Conservation (phyloP, 2,888 invertebrate genomes). For the Pseudoips prasinana region DNA sequence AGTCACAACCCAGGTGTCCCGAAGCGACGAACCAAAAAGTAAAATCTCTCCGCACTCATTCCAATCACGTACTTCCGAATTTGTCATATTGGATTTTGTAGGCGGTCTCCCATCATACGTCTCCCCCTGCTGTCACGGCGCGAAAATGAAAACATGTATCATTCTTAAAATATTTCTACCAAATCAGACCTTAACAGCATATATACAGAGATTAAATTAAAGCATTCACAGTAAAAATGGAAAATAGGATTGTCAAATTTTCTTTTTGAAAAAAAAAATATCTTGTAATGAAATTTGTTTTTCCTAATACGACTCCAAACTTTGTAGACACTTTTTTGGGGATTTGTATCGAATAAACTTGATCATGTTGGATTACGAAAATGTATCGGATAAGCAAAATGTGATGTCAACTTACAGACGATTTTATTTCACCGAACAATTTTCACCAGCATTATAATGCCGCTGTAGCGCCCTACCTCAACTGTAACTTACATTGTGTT, state of each 20-base stretch:
- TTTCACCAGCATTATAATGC: no score
- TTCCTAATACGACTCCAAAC: conserved; percentile 39
- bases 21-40: conserved; percentile 57
- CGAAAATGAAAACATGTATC: conserved; percentile 78
- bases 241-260: conserved; percentile 37
- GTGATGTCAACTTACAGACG: no score
- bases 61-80: conserved; percentile 80
- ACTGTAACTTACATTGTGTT: background rate
- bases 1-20: conserved; percentile 51
- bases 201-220: conserved; percentile 30
- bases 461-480: conserved; percentile 1
- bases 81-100: conserved; percentile 81
- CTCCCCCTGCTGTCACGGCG: conserved; percentile 70
- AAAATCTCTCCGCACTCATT: conserved; percentile 66
- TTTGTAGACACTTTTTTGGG: conserved; percentile 24
- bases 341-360: conserved; percentile 29
- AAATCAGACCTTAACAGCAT: conserved; percentile 41
- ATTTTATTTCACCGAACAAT: no score
- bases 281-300: conserved; percentile 51
- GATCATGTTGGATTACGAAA: conserved; percentile 17
- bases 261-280: conserved; percentile 37
- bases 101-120: conserved; percentile 69
- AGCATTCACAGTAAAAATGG: conserved; percentile 25
- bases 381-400: background rate
- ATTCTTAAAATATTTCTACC: conserved; percentile 35